Evolutionary conservation across 2,113 vertebrate species (phyloP).

Genomic region (Murina feae): DNA sequence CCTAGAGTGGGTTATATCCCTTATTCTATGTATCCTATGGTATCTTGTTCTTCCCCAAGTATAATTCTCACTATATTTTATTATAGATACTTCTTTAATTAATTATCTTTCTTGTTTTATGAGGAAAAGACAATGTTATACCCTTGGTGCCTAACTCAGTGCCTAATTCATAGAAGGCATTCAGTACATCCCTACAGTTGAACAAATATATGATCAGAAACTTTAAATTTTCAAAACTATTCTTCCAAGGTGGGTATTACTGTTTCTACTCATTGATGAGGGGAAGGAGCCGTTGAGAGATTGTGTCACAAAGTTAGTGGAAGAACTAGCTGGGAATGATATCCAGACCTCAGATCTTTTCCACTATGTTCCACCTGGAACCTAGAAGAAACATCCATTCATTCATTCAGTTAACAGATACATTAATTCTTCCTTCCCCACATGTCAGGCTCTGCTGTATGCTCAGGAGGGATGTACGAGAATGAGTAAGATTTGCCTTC

Average conservation of each 20-base stretch:
- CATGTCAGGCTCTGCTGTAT: not conserved
- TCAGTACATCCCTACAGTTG: not conserved
- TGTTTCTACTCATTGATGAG: not conserved
- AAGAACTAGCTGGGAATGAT: not conserved
- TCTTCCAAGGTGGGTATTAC: not conserved
- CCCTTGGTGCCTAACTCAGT: not conserved
- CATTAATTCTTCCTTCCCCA: not conserved
- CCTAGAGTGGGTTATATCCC: not conserved
- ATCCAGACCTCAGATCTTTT: not conserved
- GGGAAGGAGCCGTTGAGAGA: not conserved
- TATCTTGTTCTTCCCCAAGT: not conserved
- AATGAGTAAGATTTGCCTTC: not conserved
- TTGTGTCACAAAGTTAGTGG: not conserved
- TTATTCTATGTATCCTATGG: not conserved
- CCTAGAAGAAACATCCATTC: not conserved
- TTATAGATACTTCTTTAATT: constrained; percentile 4
- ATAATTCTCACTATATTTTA: not conserved
- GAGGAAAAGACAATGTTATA: not conserved
- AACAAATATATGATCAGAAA: not conserved
- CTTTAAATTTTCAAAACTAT: constrained; percentile 11
- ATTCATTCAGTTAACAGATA: not conserved
- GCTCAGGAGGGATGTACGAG: not conserved
- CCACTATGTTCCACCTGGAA: not conserved
- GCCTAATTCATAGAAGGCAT: not conserved
- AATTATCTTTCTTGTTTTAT: constrained; percentile 20